Evolutionary conservation across 2,797 vertebrate species (phyloP), one percentile per base, ranked within the genome.

Genomic region (Hydrocynus forskahlii): DNA sequence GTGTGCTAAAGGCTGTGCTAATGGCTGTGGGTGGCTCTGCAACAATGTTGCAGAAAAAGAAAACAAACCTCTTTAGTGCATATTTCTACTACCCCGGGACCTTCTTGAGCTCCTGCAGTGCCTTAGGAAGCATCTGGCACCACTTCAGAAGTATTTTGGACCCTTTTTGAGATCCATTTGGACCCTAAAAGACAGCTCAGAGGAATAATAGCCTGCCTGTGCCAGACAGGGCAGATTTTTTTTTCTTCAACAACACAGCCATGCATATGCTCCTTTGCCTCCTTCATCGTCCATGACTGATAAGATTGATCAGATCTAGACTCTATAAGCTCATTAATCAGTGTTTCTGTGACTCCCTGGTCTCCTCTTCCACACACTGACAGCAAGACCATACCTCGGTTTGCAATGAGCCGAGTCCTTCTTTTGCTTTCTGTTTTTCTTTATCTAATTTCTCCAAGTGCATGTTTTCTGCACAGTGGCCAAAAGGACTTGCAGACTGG

Each of bases 151-250:
- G 54, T 62, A 7, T 63, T 66, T 73, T 29, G 25, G 60, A 63
- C 60, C 23, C 9, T 10, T 62, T 25, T 62, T 23, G 35, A 35
- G 57, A 12, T 9, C n/a, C 21, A 25, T 23, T 29, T 35, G 25
- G 60, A 14, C 59, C 59, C 59, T 13, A 29, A 5, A 29, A 13
- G 23, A 29, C 60, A 35, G 60, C 23, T 29, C 60, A 1, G 29
- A 75, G 25, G 79, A 83, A 84, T 83, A 88, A 84, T 82, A 75
- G 85, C 40, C 59, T 48, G 55, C 52, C 78, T 85, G 66, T 81
- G 78, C 78, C 72, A 83, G 69, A 45, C 80, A 75, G 70, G 38
- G 81, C 79, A 81, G 75, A 54, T 73, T 63, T 63, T 17, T 35
- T 6, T 23, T 60, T 23, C 21, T 35, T 35, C 35, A 35, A 35